Conservation (phyloP, 2,113 vertebrate genomes). For the Synchiropus splendidus region DNA sequence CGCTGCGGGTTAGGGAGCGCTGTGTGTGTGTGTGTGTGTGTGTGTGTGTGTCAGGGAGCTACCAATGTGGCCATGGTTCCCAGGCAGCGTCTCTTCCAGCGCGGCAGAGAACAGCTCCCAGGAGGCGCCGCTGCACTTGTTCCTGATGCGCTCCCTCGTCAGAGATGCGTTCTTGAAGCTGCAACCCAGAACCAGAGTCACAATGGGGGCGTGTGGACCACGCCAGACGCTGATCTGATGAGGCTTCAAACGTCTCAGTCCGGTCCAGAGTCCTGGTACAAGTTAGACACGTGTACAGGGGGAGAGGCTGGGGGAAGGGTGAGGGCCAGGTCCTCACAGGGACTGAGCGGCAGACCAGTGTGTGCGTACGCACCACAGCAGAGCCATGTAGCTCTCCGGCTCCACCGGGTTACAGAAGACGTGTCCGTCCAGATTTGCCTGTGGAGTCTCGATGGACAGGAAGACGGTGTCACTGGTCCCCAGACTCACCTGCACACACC, state of each 20-base stretch:
- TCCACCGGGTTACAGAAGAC: constrained; percentile 82
- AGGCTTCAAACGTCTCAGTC: too few relatives aligned
- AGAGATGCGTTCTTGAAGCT: constrained; percentile 97
- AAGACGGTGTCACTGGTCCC: constrained; percentile 95
- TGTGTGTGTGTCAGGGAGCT: neutral
- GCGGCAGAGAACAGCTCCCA: constrained; percentile 81
- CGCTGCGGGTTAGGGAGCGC: neutral
- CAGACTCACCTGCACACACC: constrained; percentile 53
- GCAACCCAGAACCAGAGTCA: constrained; percentile 9
- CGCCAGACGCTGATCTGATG: too few relatives aligned
- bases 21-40: too few relatives aligned
- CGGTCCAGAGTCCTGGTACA: too few relatives aligned
- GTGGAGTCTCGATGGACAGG: constrained; percentile 81
- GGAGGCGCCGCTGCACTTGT: constrained; percentile 72
- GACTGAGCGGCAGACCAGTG: too few relatives aligned
- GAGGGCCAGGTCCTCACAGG: too few relatives aligned
- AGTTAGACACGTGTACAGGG: too few relatives aligned
- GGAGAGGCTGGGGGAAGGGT: too few relatives aligned
- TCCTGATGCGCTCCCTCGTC: constrained; percentile 81
- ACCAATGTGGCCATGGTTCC: constrained; percentile 86
- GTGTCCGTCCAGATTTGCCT: constrained; percentile 81
- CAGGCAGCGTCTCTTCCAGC: constrained; percentile 69
- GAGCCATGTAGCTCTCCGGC: constrained; percentile 76
- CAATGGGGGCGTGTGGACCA: neutral
- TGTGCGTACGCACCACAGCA: constrained; percentile 74